These are phyloP conservation scores for Dasysyrphus albostriatus DNA, from an alignment of 2,888 invertebrate species.

Conservation along the genomic window DNA sequence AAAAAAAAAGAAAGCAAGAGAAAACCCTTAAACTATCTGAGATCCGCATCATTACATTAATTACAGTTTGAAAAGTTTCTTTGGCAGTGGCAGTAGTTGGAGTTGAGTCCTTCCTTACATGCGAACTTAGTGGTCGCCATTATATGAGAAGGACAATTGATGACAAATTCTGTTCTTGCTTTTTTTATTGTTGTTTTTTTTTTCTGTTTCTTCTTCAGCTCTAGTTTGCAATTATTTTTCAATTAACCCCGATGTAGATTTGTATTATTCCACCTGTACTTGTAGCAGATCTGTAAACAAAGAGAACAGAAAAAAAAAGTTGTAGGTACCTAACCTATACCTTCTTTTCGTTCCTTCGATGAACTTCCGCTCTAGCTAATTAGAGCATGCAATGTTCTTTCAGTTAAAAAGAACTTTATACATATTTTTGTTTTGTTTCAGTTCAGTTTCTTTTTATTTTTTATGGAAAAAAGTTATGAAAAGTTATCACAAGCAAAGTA, in stretches of 20 bases:
- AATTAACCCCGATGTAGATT: slow-evolving; percentile 74
- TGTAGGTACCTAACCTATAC: background rate
- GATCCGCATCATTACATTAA: slow-evolving; percentile 68
- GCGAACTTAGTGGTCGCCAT: slow-evolving; percentile 29
- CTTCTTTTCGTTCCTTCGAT: slow-evolving; percentile 30
- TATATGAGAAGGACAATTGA: slow-evolving; percentile 54
- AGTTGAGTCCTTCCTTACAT: slow-evolving; percentile 44
- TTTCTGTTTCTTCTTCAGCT: slow-evolving; percentile 49
- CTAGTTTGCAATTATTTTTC: slow-evolving; percentile 75
- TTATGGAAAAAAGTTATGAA: slow-evolving; percentile 64
- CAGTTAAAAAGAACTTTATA: slow-evolving; percentile 19
- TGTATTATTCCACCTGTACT: slow-evolving; percentile 62
- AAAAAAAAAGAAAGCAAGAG: slow-evolving; percentile 9
- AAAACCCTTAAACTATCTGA: slow-evolving; percentile 41
- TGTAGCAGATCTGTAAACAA: slow-evolving; percentile 15
- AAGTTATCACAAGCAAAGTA: slow-evolving; percentile 62
- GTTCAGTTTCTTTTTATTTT: slow-evolving; percentile 5
- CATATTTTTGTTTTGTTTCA: background rate
- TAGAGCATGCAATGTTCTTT: slow-evolving; percentile 54
- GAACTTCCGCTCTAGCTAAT: slow-evolving; percentile 63
- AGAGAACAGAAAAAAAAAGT: background rate
- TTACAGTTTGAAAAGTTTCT: slow-evolving; percentile 52
- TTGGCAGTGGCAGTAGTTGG: background rate
- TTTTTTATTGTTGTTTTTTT: background rate
- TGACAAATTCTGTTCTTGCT: slow-evolving; percentile 34